Evolutionary conservation across 2,888 invertebrate genomes (phyloP), one percentile per base, ranked within the genome.

Genomic region (Drosophila atroscutellata): DNA sequence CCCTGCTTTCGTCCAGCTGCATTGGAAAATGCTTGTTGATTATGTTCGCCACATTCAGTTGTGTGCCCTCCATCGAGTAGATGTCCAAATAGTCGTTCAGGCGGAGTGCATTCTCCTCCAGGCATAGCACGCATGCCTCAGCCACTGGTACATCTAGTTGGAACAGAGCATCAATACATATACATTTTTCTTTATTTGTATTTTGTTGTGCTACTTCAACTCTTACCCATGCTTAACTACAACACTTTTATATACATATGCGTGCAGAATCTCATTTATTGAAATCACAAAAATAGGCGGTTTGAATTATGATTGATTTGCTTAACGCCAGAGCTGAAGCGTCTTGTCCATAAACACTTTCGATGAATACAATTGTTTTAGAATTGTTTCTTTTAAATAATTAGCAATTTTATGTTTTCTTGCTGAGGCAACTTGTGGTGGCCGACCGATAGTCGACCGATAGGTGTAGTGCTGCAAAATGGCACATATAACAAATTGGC

Each of bases 11-110:
- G 2, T 77, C 67, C 63, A 91, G 71, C 61, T 81, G 81, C 20
- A 89, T 30, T 20, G 76, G 68, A 36, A 86, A 80, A 45, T 88
- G 88, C 55, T 88, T 81, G 50, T 73, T 72, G 32, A 86, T 77
- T 30, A 86, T 86, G 18, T 76, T 58, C 20, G 81, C 57, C 20
- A 81, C 72, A 56, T 86, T 77, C 32, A 85, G 58, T 28, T 80
- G 63, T 9, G 11, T 3, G 7, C 67, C 81, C 36, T 70, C 66
- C 7, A 59, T 13, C 7, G 88, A 85, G 32, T 78, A 64, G 6
- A 86, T 59, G n/a, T 86, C 73, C 42, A 86, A 54, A 30, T 66
- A 85, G 15, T 71, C 73, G 6, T 67, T 45, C 42, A 63, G 50
- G 13, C 57, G 32, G n/a, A 58, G 61, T n/a, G 67, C 36, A 60